phyloP scores from a whole-genome alignment of 2,888 invertebrate species.

The Epinotia demarniana region DNA sequence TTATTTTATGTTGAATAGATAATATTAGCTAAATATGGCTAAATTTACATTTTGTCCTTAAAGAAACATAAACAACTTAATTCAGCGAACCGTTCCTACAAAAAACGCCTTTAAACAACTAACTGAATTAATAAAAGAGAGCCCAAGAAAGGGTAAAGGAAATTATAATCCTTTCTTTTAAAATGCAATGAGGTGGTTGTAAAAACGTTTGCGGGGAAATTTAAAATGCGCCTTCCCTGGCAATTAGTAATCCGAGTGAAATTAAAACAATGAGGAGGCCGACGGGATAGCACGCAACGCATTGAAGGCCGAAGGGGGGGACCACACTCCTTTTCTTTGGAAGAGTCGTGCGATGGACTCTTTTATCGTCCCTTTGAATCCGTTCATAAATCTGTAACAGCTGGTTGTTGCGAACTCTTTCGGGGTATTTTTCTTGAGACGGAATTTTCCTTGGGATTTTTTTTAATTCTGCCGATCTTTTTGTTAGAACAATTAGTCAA shows the following conservation, averaged over 20 bases:
- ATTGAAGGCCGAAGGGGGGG: constrained; percentile 51
- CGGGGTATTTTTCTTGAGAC: constrained; percentile 2
- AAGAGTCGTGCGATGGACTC: constrained; percentile 38
- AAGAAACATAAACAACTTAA: constrained; percentile 51
- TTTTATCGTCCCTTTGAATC: constrained; percentile 39
- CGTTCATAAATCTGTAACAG: constrained; percentile 42
- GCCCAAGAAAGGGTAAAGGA: constrained; percentile 69
- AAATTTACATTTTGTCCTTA: constrained; percentile 43
- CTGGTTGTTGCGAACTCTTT: constrained; percentile 27
- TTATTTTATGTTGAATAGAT: background rate
- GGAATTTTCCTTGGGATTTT: background rate
- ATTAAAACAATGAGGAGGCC: constrained; percentile 79
- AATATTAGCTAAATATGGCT: background rate
- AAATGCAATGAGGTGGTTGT: constrained; percentile 84
- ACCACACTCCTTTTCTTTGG: constrained; percentile 48
- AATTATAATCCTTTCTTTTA: constrained; percentile 84
- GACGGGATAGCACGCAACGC: constrained; percentile 56
- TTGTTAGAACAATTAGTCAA: background rate
- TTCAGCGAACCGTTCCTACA: constrained; percentile 46
- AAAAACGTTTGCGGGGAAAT: constrained; percentile 81
- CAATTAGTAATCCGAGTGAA: constrained; percentile 81
- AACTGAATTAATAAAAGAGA: constrained; percentile 78
- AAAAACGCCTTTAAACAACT: constrained; percentile 63
- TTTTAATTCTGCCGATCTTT: background rate
- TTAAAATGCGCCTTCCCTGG: constrained; percentile 77